Evolutionary conservation across 2,797 vertebrate species (phyloP).

Genomic region (Catharus ustulatus): DNA sequence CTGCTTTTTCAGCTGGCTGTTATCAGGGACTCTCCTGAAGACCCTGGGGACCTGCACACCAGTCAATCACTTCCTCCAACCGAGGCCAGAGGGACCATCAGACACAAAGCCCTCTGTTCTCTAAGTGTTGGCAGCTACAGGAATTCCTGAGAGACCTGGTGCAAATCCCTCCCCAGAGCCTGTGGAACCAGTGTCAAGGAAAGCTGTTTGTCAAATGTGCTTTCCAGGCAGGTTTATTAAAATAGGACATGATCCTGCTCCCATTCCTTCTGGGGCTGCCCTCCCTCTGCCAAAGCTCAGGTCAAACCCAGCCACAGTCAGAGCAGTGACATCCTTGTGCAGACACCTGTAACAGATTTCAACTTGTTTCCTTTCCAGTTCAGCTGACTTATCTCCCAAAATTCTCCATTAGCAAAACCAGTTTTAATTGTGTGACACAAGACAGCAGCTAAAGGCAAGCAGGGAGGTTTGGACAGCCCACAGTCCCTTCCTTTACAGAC

Average conservation of each 20-base stretch:
- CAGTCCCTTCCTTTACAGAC: background rate
- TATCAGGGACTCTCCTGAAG: background rate
- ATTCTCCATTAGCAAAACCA: background rate
- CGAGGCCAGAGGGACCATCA: background rate
- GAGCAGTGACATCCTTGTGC: background rate
- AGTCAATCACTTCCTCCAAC: background rate
- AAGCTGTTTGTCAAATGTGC: background rate
- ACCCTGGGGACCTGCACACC: background rate
- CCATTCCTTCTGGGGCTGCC: background rate
- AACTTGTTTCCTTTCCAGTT: background rate
- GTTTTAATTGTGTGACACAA: background rate
- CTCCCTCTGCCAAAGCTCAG: background rate
- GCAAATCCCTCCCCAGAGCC: background rate
- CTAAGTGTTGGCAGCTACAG: background rate
- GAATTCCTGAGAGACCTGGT: background rate
- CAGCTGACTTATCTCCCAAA: background rate
- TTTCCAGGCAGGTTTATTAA: background rate
- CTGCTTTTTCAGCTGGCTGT: background rate
- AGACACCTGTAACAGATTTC: background rate
- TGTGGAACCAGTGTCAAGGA: background rate
- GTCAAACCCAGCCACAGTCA: background rate
- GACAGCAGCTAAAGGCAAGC: background rate
- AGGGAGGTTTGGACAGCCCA: background rate
- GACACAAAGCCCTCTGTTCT: fast-evolving
- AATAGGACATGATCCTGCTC: fast-evolving